Conservation (phyloP, 2,113 vertebrate genomes). For the Canis aureus region DNA sequence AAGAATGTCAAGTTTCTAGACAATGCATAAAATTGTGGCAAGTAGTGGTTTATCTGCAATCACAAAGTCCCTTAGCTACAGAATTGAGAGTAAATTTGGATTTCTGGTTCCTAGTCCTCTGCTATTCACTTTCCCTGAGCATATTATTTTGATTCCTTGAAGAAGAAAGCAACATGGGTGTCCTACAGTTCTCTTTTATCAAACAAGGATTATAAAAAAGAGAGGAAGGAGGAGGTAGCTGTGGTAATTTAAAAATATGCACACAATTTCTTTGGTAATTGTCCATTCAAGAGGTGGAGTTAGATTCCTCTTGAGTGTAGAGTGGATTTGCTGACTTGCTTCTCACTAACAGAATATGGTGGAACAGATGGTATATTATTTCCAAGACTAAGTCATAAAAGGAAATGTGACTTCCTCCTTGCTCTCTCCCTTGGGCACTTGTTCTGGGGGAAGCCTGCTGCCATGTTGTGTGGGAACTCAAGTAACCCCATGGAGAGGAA, state of each 20-base stretch:
- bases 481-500: neutral
- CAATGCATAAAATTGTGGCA: neutral
- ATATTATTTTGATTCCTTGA: neutral
- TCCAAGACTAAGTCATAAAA: neutral
- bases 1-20: conserved; percentile 1
- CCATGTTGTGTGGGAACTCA: neutral
- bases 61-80: neutral
- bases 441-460: neutral
- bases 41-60: neutral
- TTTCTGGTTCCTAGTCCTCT: neutral
- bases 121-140: neutral
- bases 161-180: neutral
- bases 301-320: neutral
- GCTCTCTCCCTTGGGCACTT: neutral
- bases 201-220: neutral
- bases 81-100: neutral
- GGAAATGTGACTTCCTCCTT: neutral
- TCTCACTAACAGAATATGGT: neutral
- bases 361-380: neutral
- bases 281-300: neutral
- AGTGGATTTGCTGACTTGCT: neutral
- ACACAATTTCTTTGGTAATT: neutral
- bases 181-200: conserved; percentile 15
- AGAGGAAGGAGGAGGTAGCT: neutral
- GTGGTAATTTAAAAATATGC: neutral